Conservation (phyloP, 1,140 invertebrate genomes). For the Pachyrhynchus sulphureomaculatus region DNA sequence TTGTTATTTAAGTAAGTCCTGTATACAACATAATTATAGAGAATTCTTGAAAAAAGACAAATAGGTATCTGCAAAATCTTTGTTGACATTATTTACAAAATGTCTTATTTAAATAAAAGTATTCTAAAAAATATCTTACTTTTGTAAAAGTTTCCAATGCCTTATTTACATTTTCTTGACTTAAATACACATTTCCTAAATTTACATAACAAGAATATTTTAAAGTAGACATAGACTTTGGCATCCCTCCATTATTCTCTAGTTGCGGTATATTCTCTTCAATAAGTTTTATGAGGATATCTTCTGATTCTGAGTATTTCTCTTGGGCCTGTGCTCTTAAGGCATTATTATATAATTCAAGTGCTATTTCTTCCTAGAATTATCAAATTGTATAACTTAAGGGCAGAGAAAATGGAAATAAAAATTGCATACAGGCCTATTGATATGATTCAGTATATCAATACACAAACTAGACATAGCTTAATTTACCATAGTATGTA, state of each 20-base stretch:
- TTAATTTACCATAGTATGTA: no score
- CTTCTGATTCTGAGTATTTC: conserved; percentile 38
- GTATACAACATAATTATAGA: no score
- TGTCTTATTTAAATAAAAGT: no score
- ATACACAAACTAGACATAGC: no score
- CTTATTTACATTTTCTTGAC: conserved; percentile 55
- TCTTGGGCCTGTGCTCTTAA: conserved; percentile 41
- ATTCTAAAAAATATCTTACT: no score
- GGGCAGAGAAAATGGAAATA: no score
- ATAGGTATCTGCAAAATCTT: no score
- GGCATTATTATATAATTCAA: conserved; percentile 50
- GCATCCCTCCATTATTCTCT: conserved; percentile 49
- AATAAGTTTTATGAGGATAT: conserved; percentile 41
- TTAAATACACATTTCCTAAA: conserved; percentile 61
- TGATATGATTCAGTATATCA: no score
- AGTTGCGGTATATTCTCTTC: conserved; percentile 49
- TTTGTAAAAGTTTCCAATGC: conserved; percentile 59
- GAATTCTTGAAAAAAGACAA: no score
- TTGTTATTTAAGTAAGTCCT: no score
- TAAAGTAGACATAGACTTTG: conserved; percentile 58
- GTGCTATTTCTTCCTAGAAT: conserved; percentile 49
- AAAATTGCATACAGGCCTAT: no score
- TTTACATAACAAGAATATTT: conserved; percentile 76
- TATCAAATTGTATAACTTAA: background rate
- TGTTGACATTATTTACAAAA: no score